These are phyloP conservation scores for Nansenia antarctica DNA, from an alignment of 2,113 vertebrate genomes.

Conservation along the genomic window DNA sequence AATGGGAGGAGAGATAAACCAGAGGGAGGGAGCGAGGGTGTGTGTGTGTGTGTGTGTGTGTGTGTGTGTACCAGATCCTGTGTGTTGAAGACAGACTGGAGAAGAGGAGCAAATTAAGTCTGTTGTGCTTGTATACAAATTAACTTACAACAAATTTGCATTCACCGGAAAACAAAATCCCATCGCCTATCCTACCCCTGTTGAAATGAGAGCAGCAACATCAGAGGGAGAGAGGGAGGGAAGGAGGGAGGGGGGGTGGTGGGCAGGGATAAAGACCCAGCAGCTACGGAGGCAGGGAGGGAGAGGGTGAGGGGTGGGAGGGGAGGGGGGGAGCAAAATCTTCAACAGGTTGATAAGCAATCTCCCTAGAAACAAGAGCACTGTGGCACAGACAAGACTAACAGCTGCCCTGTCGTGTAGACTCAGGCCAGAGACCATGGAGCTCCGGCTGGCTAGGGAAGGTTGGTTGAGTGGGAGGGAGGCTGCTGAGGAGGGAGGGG, in stretches of 20 bases:
- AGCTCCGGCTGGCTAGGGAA: too few species aligned
- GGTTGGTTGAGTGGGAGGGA: too few species aligned
- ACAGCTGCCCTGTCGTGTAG: too few species aligned
- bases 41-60: background rate
- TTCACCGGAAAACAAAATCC: background rate
- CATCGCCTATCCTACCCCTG: background rate
- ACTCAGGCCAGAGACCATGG: too few species aligned
- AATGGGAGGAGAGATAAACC: constrained; percentile 8
- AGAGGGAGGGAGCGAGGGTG: constrained; percentile 1
- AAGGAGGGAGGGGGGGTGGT: too few species aligned
- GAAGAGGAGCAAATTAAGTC: background rate
- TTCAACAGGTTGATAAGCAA: constrained; percentile 44
- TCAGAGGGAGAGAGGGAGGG: constrained; percentile 11
- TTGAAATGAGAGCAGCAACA: too few species aligned
- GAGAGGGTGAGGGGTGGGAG: too few species aligned
- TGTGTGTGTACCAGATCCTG: background rate
- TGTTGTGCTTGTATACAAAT: background rate
- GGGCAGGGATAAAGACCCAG: constrained; percentile 28
- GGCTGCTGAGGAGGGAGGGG: too few species aligned
- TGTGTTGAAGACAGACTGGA: constrained; percentile 2
- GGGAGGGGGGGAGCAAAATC: constrained; percentile 21
- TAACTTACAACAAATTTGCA: background rate
- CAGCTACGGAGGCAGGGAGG: constrained; percentile 15
- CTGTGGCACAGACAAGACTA: too few species aligned
- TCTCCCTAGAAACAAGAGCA: constrained; percentile 57